Percentiles rank a stretch among this genome's conserved stretches.
These are phyloP conservation scores for Taenaris catops DNA, from an alignment of 2,888 invertebrate species.

Conservation along the genomic window DNA sequence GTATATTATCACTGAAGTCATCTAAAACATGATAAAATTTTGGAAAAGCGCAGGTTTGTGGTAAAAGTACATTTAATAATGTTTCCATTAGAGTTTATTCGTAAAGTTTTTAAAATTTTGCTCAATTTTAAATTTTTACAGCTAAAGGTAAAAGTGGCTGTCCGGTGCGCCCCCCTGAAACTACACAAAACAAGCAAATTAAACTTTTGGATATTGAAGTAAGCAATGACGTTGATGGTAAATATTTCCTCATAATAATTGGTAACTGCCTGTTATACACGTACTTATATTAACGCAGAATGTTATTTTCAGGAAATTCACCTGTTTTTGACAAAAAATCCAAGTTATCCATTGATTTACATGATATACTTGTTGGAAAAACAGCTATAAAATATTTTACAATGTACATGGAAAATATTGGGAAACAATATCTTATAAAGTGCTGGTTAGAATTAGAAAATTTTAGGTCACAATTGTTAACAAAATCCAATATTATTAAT, in stretches of 20 bases:
- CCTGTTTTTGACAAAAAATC: conserved; percentile 74
- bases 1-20: no score
- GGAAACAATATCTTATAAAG: conserved; percentile 82
- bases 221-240: conserved; percentile 53
- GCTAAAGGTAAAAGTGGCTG: conserved; percentile 74
- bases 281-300: neutral
- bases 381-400: conserved; percentile 90
- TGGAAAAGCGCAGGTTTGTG: conserved; percentile 85
- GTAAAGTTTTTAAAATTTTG: conserved; percentile 15
- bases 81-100: neutral
- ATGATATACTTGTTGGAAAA: conserved; percentile 88
- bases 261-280: neutral
- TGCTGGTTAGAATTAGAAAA: conserved; percentile 89
- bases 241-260: conserved; percentile 19
- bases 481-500: conserved; percentile 29
- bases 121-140: conserved; percentile 28
- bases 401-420: conserved; percentile 90
- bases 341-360: conserved; percentile 86
- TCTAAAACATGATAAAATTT: conserved; percentile 84
- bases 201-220: conserved; percentile 38
- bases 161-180: conserved; percentile 70
- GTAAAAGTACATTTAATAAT: neutral
- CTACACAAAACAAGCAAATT: conserved; percentile 25
- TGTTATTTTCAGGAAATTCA: conserved; percentile 48
- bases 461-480: conserved; percentile 60